These are phyloP conservation scores for Peromyscus polionotus DNA, from an alignment of 2,113 vertebrate genomes.

Conservation along the genomic window DNA sequence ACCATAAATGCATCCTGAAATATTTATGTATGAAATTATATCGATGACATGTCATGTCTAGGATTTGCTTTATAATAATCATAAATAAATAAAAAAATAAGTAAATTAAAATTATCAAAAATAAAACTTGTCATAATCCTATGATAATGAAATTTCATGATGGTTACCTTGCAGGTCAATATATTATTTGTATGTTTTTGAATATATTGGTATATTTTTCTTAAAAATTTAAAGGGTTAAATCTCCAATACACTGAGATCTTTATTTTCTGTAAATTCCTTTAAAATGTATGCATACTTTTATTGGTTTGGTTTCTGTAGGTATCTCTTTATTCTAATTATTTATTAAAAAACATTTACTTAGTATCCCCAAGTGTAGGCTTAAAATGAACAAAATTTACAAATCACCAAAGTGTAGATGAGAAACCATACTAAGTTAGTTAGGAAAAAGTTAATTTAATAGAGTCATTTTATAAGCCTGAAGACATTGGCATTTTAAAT, in stretches of 20 bases:
- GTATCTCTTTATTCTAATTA: conserved; percentile 16
- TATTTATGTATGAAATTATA: conserved; percentile 30
- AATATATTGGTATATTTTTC: background rate
- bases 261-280: conserved; percentile 16
- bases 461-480: conserved; percentile 42
- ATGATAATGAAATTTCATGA: background rate
- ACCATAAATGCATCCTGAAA: conserved; percentile 17
- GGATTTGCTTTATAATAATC: conserved; percentile 55
- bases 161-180: background rate
- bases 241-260: background rate
- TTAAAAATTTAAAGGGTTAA: background rate
- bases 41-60: background rate
- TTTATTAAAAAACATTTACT: conserved; percentile 45
- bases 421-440: conserved; percentile 24
- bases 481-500: conserved; percentile 56
- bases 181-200: conserved; percentile 22
- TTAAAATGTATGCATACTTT: conserved; percentile 16
- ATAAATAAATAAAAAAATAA: background rate
- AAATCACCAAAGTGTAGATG: background rate
- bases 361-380: background rate
- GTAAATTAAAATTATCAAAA: background rate
- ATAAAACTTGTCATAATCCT: background rate
- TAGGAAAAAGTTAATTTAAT: conserved; percentile 17
- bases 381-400: conserved; percentile 56
- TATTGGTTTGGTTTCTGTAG: conserved; percentile 35